Evolutionary conservation across 2,113 vertebrate species (phyloP).

Genomic region (Zapus hudsonius): DNA sequence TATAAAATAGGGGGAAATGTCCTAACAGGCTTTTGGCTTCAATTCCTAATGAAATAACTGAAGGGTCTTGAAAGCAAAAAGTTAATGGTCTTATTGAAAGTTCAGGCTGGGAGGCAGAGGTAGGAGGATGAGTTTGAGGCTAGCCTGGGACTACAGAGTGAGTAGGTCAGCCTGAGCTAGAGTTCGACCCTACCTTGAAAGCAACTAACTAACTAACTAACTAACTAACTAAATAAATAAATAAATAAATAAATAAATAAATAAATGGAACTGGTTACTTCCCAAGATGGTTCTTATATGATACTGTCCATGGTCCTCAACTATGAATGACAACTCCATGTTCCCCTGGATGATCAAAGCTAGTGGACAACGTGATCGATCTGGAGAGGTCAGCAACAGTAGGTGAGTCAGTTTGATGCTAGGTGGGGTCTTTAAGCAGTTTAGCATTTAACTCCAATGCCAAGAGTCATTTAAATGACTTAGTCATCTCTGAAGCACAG

Average conservation of each 20-base stretch:
- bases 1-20: not conserved
- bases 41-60: not conserved
- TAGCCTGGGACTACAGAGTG: no score
- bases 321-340: not conserved
- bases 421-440: not conserved
- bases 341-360: not conserved
- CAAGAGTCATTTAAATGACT: not conserved
- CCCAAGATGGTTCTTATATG: not conserved
- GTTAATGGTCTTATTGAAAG: not conserved
- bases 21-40: slow-evolving; percentile 31
- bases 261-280: not conserved
- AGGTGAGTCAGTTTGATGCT: not conserved
- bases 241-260: no score
- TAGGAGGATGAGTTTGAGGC: no score
- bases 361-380: not conserved
- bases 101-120: not conserved
- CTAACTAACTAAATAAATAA: no score
- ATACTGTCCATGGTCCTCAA: not conserved
- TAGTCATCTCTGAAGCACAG: not conserved
- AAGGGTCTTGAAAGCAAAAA: not conserved
- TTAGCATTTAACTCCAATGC: not conserved
- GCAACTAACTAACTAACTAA: no score
- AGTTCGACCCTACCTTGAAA: no score
- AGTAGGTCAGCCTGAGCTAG: no score
- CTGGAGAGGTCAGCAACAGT: not conserved